Base-by-base conservation (phyloP, 2,888 invertebrate species). In the Heliconius hortense region DNA sequence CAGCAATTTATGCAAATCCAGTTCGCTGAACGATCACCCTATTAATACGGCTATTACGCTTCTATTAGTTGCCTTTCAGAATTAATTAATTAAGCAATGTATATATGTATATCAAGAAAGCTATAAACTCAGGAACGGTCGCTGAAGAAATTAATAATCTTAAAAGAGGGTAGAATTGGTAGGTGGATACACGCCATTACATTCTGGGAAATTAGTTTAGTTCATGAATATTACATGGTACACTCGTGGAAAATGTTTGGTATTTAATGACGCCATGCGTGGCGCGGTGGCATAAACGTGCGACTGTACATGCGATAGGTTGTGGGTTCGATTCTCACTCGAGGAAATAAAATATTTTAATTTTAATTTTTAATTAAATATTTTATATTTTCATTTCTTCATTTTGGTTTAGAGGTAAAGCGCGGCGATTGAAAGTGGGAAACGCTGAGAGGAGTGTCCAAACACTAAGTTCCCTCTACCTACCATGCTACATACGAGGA, bases 51-150 rank as follows among this genome's bases (percentile, higher is more conserved):
- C 75, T 73, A 75, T 77, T 77, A 73, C 73, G 69, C 75, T 75
- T 77, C 75, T 73, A 77, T 75, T 75, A 77, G 77, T 77, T 71
- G 66, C 75, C 73, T 67, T 76, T 73, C 73, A 31, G 78, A 77
- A 79, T 78, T 79, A 78, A 78, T 79, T 76, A 77, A 79, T 79
- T 79, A 78, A 79, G 78, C 76, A 59, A 77, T 78, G 64, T 79
- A 76, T 48, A 48, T 48, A 43, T 13, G 11, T 43, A 48, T 73
- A 77, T 74, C 76, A 69, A 75, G 71, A 79, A 77, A 60, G 74
- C 56, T 62, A 76, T 79, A 73, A 76, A 79, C 75, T 77, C 53
- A 66, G 67, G 72, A 74, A 75, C 63, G 72, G 69, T 73, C 76
- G 68, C 76, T 70, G 73, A 75, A 68, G 74, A 79, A 79, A 79